Evolutionary conservation across 2,888 invertebrate genomes (phyloP).

Genomic region (Onthophagus sagittarius): DNA sequence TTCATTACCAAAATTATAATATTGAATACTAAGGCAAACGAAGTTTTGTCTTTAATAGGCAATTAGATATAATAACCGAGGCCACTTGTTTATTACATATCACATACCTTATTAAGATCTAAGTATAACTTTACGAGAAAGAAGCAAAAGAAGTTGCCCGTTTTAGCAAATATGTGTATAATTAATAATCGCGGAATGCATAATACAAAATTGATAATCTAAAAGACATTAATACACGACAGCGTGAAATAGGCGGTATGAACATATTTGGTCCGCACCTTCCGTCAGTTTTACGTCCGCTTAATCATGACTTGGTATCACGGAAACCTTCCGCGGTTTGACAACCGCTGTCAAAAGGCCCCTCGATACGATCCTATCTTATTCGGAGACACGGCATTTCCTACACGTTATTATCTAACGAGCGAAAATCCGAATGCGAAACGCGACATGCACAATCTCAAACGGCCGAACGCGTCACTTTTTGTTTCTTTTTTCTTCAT

Average conservation of each 20-base stretch:
- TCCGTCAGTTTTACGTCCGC: background rate
- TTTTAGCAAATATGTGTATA: background rate
- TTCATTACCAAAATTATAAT: too few species aligned
- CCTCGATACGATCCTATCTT: background rate
- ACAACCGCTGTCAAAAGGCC: background rate
- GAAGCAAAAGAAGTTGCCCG: background rate
- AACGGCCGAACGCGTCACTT: background rate
- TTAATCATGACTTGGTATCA: background rate
- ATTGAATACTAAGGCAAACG: too few species aligned
- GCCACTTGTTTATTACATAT: too few species aligned
- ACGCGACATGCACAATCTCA: background rate
- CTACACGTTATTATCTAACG: constrained; percentile 7
- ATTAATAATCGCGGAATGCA: background rate
- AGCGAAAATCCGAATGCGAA: background rate
- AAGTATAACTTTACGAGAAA: too few species aligned
- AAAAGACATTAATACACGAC: background rate
- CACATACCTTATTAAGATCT: background rate
- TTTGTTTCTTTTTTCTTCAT: too few species aligned
- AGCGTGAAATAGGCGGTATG: background rate
- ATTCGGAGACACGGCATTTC: background rate
- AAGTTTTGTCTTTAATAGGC: too few species aligned
- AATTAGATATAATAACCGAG: too few species aligned
- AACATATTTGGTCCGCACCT: background rate
- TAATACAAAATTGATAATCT: background rate
- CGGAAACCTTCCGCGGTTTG: background rate